Percentiles rank a stretch among this genome's conserved stretches.
phyloP scores from a whole-genome alignment of 2,113 vertebrate species.

The Catharus minimus region DNA sequence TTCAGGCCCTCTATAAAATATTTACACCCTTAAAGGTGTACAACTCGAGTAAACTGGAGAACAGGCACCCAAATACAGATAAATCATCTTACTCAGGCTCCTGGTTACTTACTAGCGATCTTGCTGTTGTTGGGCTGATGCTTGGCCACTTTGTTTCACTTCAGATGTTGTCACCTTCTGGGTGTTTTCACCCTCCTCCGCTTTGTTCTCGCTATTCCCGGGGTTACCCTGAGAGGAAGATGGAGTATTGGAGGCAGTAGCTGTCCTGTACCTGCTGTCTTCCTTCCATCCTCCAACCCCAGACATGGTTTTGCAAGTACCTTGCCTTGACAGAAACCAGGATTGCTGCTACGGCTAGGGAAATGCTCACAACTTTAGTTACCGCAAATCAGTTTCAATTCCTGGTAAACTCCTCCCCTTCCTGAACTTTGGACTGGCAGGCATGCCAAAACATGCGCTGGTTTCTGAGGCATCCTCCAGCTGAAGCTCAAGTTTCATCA shows the following conservation, averaged over 20 bases:
- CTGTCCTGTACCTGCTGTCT: background rate
- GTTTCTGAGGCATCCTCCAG: background rate
- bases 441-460: accelerated
- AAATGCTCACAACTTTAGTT: background rate
- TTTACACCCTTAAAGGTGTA: background rate
- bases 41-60: accelerated
- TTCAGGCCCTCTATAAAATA: background rate
- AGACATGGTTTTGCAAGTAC: background rate
- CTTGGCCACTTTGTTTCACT: background rate
- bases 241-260: background rate
- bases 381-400: background rate
- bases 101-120: background rate
- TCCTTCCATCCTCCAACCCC: background rate
- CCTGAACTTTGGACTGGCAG: background rate
- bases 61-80: accelerated
- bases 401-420: background rate
- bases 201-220: background rate
- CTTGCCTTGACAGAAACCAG: background rate
- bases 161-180: background rate
- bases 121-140: background rate
- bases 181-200: background rate
- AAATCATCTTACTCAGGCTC: background rate
- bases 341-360: background rate
- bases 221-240: background rate
- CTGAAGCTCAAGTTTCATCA: background rate